These are phyloP conservation scores for Nannobrachium achirus DNA, from an alignment of 2,113 vertebrate genomes.

Conservation along the genomic window DNA sequence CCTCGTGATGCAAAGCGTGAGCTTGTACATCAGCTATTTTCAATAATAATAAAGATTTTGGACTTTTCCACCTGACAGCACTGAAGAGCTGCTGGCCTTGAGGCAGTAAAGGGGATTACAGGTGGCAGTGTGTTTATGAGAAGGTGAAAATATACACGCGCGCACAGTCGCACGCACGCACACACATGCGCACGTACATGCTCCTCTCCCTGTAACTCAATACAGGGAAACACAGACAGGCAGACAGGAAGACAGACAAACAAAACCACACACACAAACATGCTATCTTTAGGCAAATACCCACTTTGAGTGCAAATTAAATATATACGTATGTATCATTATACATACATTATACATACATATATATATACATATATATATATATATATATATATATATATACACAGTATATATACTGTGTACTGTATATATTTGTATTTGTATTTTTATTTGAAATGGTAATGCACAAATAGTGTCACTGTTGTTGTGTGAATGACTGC, in stretches of 20 bases:
- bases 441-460: neutral
- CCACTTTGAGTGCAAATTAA: too few relatives aligned
- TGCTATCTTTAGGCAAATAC: neutral
- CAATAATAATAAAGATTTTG: too few relatives aligned
- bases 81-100: constrained; percentile 40
- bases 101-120: constrained; percentile 44
- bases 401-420: too few relatives aligned
- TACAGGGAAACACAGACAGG: constrained; percentile 16
- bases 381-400: too few relatives aligned
- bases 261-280: neutral
- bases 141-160: neutral
- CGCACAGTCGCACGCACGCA: neutral
- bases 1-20: too few relatives aligned
- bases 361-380: too few relatives aligned
- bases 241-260: neutral
- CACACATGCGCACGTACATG: neutral
- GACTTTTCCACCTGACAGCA: too few relatives aligned
- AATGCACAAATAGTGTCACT: neutral
- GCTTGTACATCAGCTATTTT: too few relatives aligned
- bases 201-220: too few relatives aligned
- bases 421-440: too few relatives aligned
- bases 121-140: constrained; percentile 20
- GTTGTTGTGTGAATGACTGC: constrained; percentile 5
- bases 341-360: too few relatives aligned
- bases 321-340: too few relatives aligned